A percentile compares a stretch with the other conserved stretches of the same genome.
phyloP scores from a whole-genome alignment of 2,113 vertebrate genomes.

The Sciurus niger region DNA sequence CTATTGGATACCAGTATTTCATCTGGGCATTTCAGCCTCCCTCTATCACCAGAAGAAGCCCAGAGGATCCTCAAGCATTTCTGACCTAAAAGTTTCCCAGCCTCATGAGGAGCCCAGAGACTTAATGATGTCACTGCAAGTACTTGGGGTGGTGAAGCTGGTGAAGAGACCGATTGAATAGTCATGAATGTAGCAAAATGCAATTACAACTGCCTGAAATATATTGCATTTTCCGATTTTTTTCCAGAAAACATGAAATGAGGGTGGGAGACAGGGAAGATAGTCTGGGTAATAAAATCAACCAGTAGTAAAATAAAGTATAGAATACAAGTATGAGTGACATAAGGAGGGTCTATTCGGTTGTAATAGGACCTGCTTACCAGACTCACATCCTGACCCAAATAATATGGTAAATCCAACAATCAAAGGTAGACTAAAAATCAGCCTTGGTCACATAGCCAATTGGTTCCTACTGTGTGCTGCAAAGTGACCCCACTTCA shows the following conservation, averaged over 20 bases:
- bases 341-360: background rate
- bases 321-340: background rate
- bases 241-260: background rate
- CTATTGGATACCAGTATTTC: background rate
- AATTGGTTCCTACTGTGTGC: background rate
- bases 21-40: background rate
- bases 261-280: background rate
- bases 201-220: background rate
- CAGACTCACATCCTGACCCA: background rate
- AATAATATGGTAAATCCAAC: background rate
- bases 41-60: background rate
- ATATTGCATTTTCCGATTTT: background rate
- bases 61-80: background rate
- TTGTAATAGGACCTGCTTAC: background rate
- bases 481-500: background rate
- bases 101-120: background rate
- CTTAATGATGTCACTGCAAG: background rate
- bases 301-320: background rate
- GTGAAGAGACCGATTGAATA: background rate
- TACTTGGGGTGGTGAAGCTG: background rate
- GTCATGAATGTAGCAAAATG: background rate
- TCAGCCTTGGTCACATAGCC: background rate
- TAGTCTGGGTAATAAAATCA: background rate
- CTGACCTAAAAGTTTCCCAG: background rate
- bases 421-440: constrained; percentile 42